These are phyloP conservation scores for Rhabditophanes sp. DNA, from an alignment of 2,888 invertebrate species.

Conservation along the genomic window DNA sequence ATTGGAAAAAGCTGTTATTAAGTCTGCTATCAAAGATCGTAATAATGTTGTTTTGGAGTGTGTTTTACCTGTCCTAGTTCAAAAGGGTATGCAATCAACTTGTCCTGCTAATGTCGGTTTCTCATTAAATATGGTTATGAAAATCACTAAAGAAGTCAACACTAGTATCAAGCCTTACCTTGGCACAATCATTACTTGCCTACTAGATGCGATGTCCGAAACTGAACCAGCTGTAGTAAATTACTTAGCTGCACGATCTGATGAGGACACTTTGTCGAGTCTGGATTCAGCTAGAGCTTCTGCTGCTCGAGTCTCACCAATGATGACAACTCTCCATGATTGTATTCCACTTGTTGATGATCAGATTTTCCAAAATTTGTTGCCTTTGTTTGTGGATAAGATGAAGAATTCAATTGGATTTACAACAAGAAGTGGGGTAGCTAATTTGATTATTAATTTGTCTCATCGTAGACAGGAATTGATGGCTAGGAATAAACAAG, in stretches of 20 bases:
- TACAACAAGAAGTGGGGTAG: not conserved
- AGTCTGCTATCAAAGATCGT: conserved; percentile 5
- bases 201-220: conserved; percentile 61
- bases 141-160: conserved; percentile 62
- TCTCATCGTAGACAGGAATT: conserved; percentile 2
- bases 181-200: conserved; percentile 62
- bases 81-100: conserved; percentile 18
- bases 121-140: conserved; percentile 52
- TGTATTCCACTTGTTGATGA: conserved; percentile 15
- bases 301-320: conserved; percentile 67
- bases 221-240: conserved; percentile 64
- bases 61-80: conserved; percentile 19
- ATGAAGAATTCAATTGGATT: not conserved
- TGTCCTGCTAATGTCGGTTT: conserved; percentile 16
- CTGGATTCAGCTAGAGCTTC: conserved; percentile 63
- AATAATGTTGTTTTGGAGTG: conserved; percentile 11
- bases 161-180: conserved; percentile 66
- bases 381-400: not conserved
- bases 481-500: not conserved
- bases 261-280: conserved; percentile 50
- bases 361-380: conserved; percentile 1
- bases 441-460: conserved; percentile 1
- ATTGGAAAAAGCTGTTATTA: conserved; percentile 44
- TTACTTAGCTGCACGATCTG: conserved; percentile 61
- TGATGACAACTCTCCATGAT: conserved; percentile 45